phyloP scores from a whole-genome alignment of 30 jellyfish, hydroid and myxozoan genomes.

The Nemopilema nomurai region DNA sequence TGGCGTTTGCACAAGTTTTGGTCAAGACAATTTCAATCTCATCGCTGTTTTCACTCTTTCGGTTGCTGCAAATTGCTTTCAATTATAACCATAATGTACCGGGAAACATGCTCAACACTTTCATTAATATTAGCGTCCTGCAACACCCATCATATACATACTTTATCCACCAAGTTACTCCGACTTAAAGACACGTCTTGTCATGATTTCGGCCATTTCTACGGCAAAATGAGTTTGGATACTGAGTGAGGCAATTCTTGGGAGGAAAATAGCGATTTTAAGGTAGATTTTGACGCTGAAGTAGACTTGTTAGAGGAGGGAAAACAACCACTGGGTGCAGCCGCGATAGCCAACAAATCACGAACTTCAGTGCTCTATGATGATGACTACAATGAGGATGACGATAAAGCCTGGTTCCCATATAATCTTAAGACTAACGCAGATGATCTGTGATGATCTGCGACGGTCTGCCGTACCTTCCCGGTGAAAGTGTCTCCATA shows the following conservation, averaged over 20 bases:
- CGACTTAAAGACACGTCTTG: too few species aligned
- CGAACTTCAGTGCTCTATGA: not conserved
- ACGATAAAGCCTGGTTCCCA: not conserved
- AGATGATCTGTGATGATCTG: not conserved
- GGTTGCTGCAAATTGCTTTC: too few species aligned
- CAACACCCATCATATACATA: too few species aligned
- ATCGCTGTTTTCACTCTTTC: too few species aligned
- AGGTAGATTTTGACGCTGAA: not conserved
- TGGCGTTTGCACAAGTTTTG: too few species aligned
- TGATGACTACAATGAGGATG: not conserved
- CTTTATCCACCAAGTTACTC: too few species aligned
- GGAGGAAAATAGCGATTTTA: conserved; percentile 2
- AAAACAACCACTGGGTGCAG: not conserved
- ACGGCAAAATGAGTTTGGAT: not conserved
- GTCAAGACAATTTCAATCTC: too few species aligned
- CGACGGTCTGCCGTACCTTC: not conserved
- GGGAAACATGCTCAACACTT: too few species aligned
- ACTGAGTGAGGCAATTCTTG: not conserved
- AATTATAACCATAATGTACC: too few species aligned
- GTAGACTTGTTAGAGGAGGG: not conserved
- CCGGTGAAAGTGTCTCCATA: not conserved
- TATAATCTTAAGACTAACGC: not conserved
- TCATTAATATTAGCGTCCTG: too few species aligned
- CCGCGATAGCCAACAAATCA: not conserved
- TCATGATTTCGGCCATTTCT: too few species aligned